These are phyloP conservation scores for Heliconius ismenius DNA, from an alignment of 2,888 invertebrate genomes.

Conservation along the genomic window DNA sequence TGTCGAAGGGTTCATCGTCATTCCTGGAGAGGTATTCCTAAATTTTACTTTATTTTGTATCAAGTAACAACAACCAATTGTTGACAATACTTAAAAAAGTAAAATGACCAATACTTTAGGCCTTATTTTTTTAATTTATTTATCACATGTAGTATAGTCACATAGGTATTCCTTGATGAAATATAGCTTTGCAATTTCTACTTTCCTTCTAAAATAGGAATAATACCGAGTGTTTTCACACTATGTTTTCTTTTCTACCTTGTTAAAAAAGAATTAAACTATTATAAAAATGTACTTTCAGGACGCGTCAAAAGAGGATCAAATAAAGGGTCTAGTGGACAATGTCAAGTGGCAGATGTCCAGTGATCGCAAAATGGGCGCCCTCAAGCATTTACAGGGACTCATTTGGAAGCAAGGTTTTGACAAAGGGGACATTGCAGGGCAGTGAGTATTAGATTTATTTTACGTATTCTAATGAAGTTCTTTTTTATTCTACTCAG, in stretches of 20 bases:
- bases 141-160: background rate
- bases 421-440: slow-evolving; percentile 87
- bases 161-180: too few species aligned
- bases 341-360: slow-evolving; percentile 92
- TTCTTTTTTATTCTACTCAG: background rate
- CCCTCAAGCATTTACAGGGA: slow-evolving; percentile 94
- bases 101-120: background rate
- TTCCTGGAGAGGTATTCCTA: slow-evolving; percentile 74
- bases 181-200: too few species aligned
- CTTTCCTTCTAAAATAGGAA: too few species aligned
- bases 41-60: background rate
- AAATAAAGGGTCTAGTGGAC: slow-evolving; percentile 84
- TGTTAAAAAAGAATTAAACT: background rate
- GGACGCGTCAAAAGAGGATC: slow-evolving; percentile 74
- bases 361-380: slow-evolving; percentile 88
- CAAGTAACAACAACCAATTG: background rate
- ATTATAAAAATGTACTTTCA: slow-evolving; percentile 52
- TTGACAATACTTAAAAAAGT: background rate
- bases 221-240: background rate
- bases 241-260: background rate
- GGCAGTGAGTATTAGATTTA: slow-evolving; percentile 88
- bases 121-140: background rate
- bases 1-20: slow-evolving; percentile 80
- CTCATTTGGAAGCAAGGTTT: slow-evolving; percentile 94
- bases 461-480: background rate